Percentiles rank a stretch among this genome's conserved stretches.
Conservation (phyloP, 2,888 invertebrate species). For the Sericinus montela region DNA sequence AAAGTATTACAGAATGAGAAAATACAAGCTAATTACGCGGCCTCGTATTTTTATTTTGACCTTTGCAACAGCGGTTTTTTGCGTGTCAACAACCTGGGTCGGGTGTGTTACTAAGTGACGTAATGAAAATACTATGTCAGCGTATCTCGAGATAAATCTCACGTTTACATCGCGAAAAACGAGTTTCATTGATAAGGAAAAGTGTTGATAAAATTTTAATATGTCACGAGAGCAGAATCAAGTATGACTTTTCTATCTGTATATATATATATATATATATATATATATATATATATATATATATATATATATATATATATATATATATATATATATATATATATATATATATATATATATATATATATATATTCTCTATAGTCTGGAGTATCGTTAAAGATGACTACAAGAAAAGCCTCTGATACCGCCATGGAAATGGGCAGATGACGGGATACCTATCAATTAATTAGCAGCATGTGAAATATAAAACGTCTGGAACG, state of each 20-base stretch:
- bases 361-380: no score
- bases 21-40: slow-evolving; percentile 40
- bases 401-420: no score
- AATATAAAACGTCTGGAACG: no score
- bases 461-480: no score
- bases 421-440: no score
- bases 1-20: slow-evolving; percentile 28
- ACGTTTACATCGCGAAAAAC: slow-evolving; percentile 14
- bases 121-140: slow-evolving; percentile 25
- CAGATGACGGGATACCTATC: no score
- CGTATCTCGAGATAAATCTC: slow-evolving; percentile 8
- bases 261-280: no score
- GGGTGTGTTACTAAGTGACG: slow-evolving; percentile 35
- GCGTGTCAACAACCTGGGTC: slow-evolving; percentile 49
- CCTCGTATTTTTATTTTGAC: slow-evolving; percentile 44
- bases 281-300: no score
- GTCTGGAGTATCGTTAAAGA: no score
- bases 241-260: neutral
- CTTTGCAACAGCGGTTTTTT: slow-evolving; percentile 40
- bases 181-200: slow-evolving; percentile 19
- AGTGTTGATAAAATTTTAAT: slow-evolving; percentile 3
- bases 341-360: no score
- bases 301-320: no score
- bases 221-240: neutral
- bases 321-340: no score